Evolutionary conservation across 2,797 vertebrate genomes (phyloP), one percentile per base, ranked within the genome.

Genomic region (Sebastes variabilis): DNA sequence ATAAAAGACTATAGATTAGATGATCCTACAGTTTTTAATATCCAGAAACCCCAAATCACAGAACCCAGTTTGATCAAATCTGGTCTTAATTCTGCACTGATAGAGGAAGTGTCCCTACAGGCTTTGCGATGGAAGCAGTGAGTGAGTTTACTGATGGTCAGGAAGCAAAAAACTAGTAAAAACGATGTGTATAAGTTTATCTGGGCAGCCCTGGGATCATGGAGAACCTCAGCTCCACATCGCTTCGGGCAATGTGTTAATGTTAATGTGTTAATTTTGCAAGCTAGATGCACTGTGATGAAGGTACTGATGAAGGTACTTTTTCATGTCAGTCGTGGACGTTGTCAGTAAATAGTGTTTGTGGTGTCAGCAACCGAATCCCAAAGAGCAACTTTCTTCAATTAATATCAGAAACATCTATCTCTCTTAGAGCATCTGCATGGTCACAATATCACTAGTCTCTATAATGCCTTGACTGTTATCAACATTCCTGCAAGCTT

Each of bases 401-500:
- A 62, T 22, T 68, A 20, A 29, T 49, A 38, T 52, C 3, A 62
- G 61, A 60, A 77, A 59, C 46, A 38, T 72, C 29, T 38, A 1
- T 24, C 29, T 77, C 49, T 66, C 67, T 82, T 12, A 49, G 5
- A 64, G 13, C 9, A 54, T 66, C 29, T 69, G 6, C 66, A 25
- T 69, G 3, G 25, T 59, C 46, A 67, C 71, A 64, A 8, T 66
- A 46, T 27, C 49, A 27, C 25, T 55, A 13, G 18, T 60, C 59
- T 82, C 71, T 71, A 52, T 77, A 71, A 69, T 77, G 58, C 36
- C 20, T 38, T 32, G n/a, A 54, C 52, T 54, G 8, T 70, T 77
- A 8, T 67, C 22, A 69, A 80, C 22, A 46, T 36, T 65, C 46
- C 66, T 73, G 27, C 34, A 67, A 66, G 66, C 72, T 27, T 71